Conservation (phyloP, 2,797 vertebrate species). For the Schizopygopsis malacanthus region DNA sequence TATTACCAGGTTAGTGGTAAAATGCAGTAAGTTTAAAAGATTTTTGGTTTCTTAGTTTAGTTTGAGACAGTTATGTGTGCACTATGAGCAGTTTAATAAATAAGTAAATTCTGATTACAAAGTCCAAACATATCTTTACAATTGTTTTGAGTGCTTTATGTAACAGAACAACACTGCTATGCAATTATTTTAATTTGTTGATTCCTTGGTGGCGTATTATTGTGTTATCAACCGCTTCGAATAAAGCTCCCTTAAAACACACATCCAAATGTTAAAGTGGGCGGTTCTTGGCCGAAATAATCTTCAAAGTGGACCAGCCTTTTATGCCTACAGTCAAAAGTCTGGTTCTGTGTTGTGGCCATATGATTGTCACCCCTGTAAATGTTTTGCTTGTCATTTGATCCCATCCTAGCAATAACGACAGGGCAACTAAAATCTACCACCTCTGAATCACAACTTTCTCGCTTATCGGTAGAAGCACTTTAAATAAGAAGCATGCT, state of each 20-base stretch:
- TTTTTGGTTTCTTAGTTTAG: neutral
- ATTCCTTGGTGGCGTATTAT: neutral
- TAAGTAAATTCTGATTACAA: neutral
- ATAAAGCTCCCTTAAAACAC: neutral
- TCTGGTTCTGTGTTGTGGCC: constrained; percentile 13
- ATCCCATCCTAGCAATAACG: constrained; percentile 59
- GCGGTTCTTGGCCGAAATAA: neutral
- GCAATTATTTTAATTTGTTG: neutral
- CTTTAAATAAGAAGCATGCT: constrained; percentile 71
- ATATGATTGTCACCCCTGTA: constrained; percentile 56
- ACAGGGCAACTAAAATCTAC: constrained; percentile 56
- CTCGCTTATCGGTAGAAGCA: constrained; percentile 66
- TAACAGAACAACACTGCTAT: neutral
- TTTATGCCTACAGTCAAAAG: neutral
- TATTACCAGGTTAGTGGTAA: neutral
- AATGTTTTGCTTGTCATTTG: constrained; percentile 66
- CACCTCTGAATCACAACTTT: constrained; percentile 21
- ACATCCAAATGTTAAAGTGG: neutral
- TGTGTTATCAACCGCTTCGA: neutral
- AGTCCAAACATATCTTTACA: neutral
- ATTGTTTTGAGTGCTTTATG: neutral
- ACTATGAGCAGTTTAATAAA: neutral
- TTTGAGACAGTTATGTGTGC: neutral
- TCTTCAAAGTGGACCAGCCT: constrained; percentile 6
- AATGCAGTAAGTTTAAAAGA: neutral